These are phyloP conservation scores for Pituophis catenifer DNA, from an alignment of 2,113 vertebrate genomes.

Conservation along the genomic window DNA sequence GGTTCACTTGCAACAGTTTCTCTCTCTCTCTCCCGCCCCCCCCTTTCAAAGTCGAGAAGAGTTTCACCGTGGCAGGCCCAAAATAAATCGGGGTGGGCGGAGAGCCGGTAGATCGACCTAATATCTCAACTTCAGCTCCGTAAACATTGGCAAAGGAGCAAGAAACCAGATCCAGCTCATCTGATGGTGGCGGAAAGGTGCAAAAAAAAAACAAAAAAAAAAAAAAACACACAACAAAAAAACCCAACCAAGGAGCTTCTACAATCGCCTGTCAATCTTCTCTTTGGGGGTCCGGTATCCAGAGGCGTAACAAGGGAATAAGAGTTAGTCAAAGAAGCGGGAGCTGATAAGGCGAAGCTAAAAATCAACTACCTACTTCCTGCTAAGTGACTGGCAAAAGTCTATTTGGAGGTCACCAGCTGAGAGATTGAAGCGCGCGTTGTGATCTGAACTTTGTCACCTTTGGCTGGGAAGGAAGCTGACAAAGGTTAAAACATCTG, in stretches of 20 bases:
- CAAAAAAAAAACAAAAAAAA: slow-evolving; percentile 45
- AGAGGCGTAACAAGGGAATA: slow-evolving; percentile 85
- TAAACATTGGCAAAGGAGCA: slow-evolving; percentile 94
- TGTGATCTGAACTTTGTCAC: slow-evolving; percentile 92
- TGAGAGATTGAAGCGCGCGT: slow-evolving; percentile 86
- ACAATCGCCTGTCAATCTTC: slow-evolving; percentile 88
- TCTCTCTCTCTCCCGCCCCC: slow-evolving; percentile 39
- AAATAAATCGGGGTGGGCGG: slow-evolving; percentile 50
- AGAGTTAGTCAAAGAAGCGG: slow-evolving; percentile 78
- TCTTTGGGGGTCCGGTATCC: slow-evolving; percentile 87
- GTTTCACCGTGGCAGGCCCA: slow-evolving; percentile 83
- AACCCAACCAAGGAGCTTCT: slow-evolving; percentile 59
- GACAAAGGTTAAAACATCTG: slow-evolving; percentile 97
- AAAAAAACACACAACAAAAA: too few relatives aligned
- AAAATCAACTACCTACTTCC: slow-evolving; percentile 86
- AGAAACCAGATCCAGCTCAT: slow-evolving; percentile 88
- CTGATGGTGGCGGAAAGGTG: slow-evolving; percentile 72
- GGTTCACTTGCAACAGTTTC: slow-evolving; percentile 86
- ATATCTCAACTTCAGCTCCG: slow-evolving; percentile 87
- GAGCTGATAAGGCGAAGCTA: slow-evolving; percentile 90
- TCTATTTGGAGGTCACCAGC: slow-evolving; percentile 87
- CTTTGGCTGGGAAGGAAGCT: slow-evolving; percentile 85
- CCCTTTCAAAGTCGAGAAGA: slow-evolving; percentile 75
- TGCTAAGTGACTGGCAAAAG: slow-evolving; percentile 85
- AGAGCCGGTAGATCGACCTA: background rate